phyloP scores from a whole-genome alignment of 2,113 vertebrate genomes.

The Sorex araneus region DNA sequence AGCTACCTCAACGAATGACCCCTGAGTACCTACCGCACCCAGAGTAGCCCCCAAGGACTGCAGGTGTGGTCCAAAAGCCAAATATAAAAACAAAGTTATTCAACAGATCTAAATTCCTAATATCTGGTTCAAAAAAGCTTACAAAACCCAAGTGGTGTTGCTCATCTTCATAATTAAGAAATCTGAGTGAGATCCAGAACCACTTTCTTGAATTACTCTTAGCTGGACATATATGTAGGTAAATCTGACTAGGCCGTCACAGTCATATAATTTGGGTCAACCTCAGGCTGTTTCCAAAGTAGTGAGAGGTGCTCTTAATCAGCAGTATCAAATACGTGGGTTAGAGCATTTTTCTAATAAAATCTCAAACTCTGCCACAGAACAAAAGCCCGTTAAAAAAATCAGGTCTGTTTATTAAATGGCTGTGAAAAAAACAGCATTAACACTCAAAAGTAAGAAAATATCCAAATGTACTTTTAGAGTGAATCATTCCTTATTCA shows the following conservation, averaged over 20 bases:
- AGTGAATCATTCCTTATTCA: slow-evolving; percentile 22
- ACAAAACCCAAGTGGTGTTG: slow-evolving; percentile 11
- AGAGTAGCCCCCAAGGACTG: no score
- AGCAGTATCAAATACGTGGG: not conserved
- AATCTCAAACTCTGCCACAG: slow-evolving; percentile 14
- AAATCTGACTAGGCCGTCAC: not conserved
- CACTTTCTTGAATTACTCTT: not conserved
- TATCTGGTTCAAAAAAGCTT: slow-evolving; percentile 8
- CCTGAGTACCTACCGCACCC: no score
- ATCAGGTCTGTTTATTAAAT: slow-evolving; percentile 3
- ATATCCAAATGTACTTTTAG: not conserved
- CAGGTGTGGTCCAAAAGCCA: no score
- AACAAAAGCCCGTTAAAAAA: not conserved
- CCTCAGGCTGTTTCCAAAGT: slow-evolving; percentile 32
- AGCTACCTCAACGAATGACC: no score
- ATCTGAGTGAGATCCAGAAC: not conserved
- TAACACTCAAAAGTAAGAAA: slow-evolving; percentile 32
- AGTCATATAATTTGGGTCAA: not conserved
- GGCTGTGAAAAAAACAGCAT: not conserved
- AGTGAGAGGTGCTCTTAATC: not conserved
- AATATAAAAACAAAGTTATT: not conserved
- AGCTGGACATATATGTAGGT: not conserved
- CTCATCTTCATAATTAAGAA: no score
- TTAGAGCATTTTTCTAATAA: not conserved
- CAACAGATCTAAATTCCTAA: not conserved